Evolutionary conservation across 2,888 invertebrate genomes (phyloP).

Genomic region (Aleiodes testaceus): DNA sequence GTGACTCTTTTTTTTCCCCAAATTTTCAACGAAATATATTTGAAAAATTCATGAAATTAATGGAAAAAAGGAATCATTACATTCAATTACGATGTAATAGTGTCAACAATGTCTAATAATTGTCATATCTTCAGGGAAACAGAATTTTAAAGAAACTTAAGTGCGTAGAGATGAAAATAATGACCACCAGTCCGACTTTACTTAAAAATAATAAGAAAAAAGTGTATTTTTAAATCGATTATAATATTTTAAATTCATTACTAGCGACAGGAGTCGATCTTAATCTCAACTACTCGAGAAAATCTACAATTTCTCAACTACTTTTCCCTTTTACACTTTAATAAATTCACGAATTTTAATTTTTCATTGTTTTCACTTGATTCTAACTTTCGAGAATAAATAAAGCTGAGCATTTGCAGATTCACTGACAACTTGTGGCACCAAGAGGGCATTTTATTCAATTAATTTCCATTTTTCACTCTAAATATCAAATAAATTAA

Average conservation of each 20-base stretch:
- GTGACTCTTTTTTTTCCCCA: too few relatives aligned
- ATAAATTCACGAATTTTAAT: background rate
- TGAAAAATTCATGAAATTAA: background rate
- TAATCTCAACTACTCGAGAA: background rate
- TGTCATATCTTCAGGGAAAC: conserved; percentile 19
- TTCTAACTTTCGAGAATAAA: background rate
- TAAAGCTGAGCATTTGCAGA: background rate
- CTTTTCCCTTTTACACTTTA: conserved; percentile 5
- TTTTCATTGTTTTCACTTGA: background rate
- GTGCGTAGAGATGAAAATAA: background rate
- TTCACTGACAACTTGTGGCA: conserved; percentile 32
- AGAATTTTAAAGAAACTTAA: background rate
- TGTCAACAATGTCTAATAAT: conserved; percentile 8
- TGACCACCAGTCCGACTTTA: conserved; percentile 21
- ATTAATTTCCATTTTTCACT: too few relatives aligned
- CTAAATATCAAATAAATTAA: too few relatives aligned
- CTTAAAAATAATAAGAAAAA: background rate
- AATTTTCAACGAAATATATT: too few relatives aligned
- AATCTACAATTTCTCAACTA: background rate
- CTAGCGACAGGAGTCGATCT: background rate
- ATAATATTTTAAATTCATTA: background rate
- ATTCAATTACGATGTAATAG: background rate
- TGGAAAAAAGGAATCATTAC: background rate
- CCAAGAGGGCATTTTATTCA: conserved; percentile 22
- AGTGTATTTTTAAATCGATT: background rate